phyloP scores from a whole-genome alignment of 2,797 vertebrate genomes.

The Avahi laniger region DNA sequence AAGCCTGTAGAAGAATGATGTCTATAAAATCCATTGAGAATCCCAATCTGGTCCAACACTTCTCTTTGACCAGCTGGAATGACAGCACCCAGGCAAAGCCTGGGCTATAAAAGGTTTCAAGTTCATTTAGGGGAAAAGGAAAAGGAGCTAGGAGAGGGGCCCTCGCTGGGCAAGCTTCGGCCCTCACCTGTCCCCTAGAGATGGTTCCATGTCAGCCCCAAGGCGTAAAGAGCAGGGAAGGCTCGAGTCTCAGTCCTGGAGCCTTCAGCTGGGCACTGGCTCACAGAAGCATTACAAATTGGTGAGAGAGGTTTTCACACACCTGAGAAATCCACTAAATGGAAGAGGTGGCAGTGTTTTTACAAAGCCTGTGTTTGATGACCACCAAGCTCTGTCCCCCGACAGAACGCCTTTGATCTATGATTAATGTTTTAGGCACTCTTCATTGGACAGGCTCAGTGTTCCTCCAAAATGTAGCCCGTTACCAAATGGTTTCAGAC shows the following conservation, averaged over 20 bases:
- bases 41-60: not conserved
- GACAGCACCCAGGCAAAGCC: not conserved
- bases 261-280: not conserved
- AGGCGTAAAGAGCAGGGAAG: constrained; percentile 6
- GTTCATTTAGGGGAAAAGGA: not conserved
- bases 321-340: not conserved
- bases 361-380: not conserved
- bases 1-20: not conserved
- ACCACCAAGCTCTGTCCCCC: not conserved
- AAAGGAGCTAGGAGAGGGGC: not conserved
- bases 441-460: not conserved
- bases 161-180: not conserved
- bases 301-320: not conserved
- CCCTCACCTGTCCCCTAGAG: constrained; percentile 4
- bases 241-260: not conserved
- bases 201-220: constrained; percentile 11
- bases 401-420: not conserved
- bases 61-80: not conserved
- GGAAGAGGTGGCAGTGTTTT: not conserved
- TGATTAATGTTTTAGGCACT: constrained; percentile 24
- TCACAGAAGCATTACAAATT: not conserved
- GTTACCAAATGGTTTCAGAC: not conserved
- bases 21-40: not conserved
- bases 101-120: not conserved
- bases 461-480: not conserved